A percentile compares a stretch with the other conserved stretches of the same genome.
Evolutionary conservation across 2,888 invertebrate genomes (phyloP).

Genomic region (Lasioglossum malachurum): DNA sequence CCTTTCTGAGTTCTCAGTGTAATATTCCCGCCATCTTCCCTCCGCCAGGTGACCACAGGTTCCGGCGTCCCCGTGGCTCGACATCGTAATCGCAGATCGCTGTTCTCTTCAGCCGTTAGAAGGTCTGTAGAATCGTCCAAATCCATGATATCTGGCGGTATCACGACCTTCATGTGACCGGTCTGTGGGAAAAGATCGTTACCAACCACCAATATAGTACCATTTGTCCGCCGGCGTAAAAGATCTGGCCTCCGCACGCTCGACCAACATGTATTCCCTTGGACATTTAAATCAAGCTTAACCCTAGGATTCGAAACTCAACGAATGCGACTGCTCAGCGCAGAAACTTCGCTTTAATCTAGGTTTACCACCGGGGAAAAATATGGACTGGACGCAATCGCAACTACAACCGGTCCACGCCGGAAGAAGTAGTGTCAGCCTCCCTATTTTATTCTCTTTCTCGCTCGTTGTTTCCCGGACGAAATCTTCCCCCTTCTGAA

Average conservation of each 20-base stretch:
- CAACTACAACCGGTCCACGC: slow-evolving; percentile 6
- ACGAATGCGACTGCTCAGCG: slow-evolving; percentile 38
- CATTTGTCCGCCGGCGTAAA: slow-evolving; percentile 35
- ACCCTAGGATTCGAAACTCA: slow-evolving; percentile 41
- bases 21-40: slow-evolving; percentile 92
- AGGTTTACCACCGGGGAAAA: slow-evolving; percentile 32
- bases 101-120: slow-evolving; percentile 92
- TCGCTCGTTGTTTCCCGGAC: background rate
- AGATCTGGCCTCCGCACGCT: background rate
- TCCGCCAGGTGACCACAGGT: slow-evolving; percentile 92
- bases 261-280: background rate
- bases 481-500: background rate
- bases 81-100: slow-evolving; percentile 91
- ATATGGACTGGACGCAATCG: slow-evolving; percentile 19
- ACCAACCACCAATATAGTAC: slow-evolving; percentile 35
- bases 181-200: slow-evolving; percentile 86
- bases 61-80: slow-evolving; percentile 93
- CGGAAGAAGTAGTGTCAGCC: background rate
- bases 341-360: slow-evolving; percentile 48
- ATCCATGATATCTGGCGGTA: slow-evolving; percentile 94
- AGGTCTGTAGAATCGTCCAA: slow-evolving; percentile 88
- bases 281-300: slow-evolving; percentile 65
- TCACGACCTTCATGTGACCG: slow-evolving; percentile 94
- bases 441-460: background rate
- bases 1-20: slow-evolving; percentile 89